Evolutionary conservation across 2,888 invertebrate genomes (phyloP), one percentile per base, ranked within the genome.

Genomic region (Abrostola triplasia): DNA sequence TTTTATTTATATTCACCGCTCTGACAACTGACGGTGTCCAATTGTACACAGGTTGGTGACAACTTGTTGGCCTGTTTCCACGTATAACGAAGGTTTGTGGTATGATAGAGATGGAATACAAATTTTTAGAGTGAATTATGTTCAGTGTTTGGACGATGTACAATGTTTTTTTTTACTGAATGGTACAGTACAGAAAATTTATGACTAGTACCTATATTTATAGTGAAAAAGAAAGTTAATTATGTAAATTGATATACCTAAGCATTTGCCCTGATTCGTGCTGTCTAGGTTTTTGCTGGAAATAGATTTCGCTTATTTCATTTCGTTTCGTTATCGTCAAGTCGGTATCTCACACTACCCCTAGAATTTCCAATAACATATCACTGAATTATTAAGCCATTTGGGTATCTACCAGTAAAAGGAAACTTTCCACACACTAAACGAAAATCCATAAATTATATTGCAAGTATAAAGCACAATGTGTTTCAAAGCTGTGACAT

Each of bases 401-500:
- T 24, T 24, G 1, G 4, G 24, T 24, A 24, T 24, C 4, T 24
- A 47, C 8, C 44, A 41, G 4, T 38, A 47, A 35, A n/a, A 7
- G 13, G 0, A 0, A 36, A 50, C 47, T 56, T 61, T 59, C 37
- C 9, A n/a, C 24, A 42, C 48, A 38, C 42, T 67, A 36, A 53
- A 4, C 36, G 5, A 24, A 9, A 36, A 53, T 36, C 50, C 7
- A 55, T 64, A 60, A 60, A 70, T 74, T 48, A 70, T 70, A 44
- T 8, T 8, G 5, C 2, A 8, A 44, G n/a, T 12, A 49, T 42
- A 8, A 5, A 37, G n/a, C 9, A 36, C 59, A 13, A 40, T 53
- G 56, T 54, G n/a, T 66, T 63, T 24, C 11, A 53, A 36, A 13
- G 6, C 12, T 57, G 50, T 47, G 12, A 53, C 64, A 64, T 80